Conservation (phyloP, 2,113 vertebrate genomes). For the Heliornis fulica region DNA sequence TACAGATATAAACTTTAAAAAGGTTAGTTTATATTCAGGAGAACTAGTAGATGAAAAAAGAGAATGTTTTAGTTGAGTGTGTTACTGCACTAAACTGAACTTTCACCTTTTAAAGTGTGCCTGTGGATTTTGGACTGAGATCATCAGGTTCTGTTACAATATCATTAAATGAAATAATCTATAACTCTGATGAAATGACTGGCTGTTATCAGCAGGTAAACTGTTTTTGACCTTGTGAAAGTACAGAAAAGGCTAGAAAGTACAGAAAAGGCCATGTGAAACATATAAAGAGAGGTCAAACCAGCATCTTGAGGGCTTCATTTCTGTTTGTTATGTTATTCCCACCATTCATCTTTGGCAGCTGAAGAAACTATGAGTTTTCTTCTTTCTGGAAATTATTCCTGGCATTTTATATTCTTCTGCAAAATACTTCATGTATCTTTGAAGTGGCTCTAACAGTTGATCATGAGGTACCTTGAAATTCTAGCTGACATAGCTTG, state of each 20-base stretch:
- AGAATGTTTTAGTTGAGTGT: background rate
- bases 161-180: background rate
- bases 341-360: background rate
- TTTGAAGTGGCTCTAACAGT: background rate
- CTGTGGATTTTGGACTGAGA: background rate
- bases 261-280: background rate
- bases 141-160: background rate
- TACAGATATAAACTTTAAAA: background rate
- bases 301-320: background rate
- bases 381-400: background rate
- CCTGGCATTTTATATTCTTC: background rate
- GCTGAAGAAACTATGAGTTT: background rate
- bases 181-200: background rate
- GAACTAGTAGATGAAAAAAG: background rate
- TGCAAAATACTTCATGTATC: background rate
- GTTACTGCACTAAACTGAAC: background rate
- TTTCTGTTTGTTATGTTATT: background rate
- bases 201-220: background rate
- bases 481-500: background rate
- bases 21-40: background rate
- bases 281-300: background rate
- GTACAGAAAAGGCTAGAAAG: background rate
- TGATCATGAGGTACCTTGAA: background rate
- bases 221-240: background rate
- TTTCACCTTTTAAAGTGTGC: background rate